Evolutionary conservation across 2,888 invertebrate species (phyloP).

Genomic region (Lacanobia oleracea): DNA sequence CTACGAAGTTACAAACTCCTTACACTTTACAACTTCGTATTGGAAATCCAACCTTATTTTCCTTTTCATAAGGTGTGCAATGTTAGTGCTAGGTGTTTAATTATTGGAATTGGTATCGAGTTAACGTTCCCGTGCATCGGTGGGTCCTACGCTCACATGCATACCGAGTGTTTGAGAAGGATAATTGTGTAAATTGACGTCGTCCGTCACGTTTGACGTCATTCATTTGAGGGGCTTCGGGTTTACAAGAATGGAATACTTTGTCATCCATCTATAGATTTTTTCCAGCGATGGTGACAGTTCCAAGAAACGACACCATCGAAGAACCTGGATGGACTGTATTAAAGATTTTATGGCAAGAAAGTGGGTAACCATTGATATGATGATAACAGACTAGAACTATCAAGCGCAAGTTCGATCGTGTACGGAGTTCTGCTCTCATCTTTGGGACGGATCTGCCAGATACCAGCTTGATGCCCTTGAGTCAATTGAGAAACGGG

Average conservation of each 20-base stretch:
- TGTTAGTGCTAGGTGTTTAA: neutral
- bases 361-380: too few relatives aligned
- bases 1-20: slow-evolving; percentile 10
- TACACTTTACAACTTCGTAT: neutral
- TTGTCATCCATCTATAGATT: too few relatives aligned
- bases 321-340: too few relatives aligned
- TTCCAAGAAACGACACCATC: too few relatives aligned
- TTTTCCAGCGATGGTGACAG: too few relatives aligned
- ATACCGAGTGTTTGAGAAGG: neutral
- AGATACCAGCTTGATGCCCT: too few relatives aligned
- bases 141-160: neutral
- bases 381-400: too few relatives aligned
- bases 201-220: neutral
- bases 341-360: too few relatives aligned
- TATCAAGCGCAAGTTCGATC: too few relatives aligned
- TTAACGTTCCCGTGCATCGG: slow-evolving; percentile 2
- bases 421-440: too few relatives aligned
- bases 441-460: too few relatives aligned
- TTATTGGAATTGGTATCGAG: slow-evolving; percentile 28
- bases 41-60: slow-evolving; percentile 18
- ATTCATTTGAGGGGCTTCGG: neutral
- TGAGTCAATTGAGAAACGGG: too few relatives aligned
- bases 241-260: neutral
- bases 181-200: neutral
- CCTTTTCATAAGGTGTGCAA: neutral